Evolutionary conservation across 2,797 vertebrate genomes (phyloP).

Genomic region (Buphagus erythrorhynchus): DNA sequence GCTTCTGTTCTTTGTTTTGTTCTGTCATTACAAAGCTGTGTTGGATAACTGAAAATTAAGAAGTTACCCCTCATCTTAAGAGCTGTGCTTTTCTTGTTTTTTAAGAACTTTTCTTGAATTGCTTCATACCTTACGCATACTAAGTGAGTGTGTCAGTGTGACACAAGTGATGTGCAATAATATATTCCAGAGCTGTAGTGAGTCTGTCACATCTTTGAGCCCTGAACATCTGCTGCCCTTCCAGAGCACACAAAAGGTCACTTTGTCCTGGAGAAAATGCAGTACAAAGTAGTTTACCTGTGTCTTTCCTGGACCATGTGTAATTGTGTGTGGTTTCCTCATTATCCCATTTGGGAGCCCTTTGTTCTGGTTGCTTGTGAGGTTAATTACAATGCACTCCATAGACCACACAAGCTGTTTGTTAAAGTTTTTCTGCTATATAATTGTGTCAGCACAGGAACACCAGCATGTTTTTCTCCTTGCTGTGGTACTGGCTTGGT

Average conservation of each 20-base stretch:
- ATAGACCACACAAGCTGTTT: background rate
- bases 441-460: background rate
- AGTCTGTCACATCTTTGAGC: background rate
- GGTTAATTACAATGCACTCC: background rate
- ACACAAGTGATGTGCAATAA: background rate
- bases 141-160: background rate
- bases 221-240: background rate
- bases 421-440: background rate
- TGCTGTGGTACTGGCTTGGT: background rate
- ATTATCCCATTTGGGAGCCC: background rate
- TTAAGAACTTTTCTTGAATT: background rate
- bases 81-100: background rate
- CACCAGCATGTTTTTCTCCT: background rate
- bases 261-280: background rate
- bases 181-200: background rate
- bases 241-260: background rate
- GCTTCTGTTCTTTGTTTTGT: background rate
- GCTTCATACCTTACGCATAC: rapidly evolving
- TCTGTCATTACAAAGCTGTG: background rate
- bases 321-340: background rate
- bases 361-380: background rate
- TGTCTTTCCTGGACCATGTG: background rate
- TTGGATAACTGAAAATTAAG: background rate
- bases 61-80: background rate
- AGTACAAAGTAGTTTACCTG: constrained; percentile 4